Base-by-base conservation (phyloP, 2,888 invertebrate genomes). In the Rhagonycha fulva region DNA sequence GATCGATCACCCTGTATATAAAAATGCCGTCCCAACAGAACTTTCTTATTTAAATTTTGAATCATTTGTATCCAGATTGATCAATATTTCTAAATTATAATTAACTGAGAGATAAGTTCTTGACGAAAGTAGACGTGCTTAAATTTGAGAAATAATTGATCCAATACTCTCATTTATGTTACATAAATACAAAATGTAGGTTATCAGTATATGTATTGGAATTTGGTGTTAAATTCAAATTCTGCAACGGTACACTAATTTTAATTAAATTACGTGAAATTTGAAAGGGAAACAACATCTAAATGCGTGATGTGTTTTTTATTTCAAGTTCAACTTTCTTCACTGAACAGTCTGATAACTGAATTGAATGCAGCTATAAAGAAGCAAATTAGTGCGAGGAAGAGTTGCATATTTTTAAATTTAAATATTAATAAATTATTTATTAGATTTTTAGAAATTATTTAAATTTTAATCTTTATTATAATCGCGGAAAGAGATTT, bases 341-440 rank as follows among this genome's bases (percentile, higher is more conserved):
- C 77, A 77, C 71, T 71, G 19, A 68, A 74, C 77, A 77, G 24
- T 77, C 77, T 77, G 71, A 77, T 77, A 74, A 77, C 74, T 74
- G 62, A 63, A 61, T 32, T 73, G 72, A 76, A 32, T 72, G 26
- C 70, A 61, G 70, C 73, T 73, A 74, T 47, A 66, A 69, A 73
- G 71, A 74, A 74, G 77, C 69, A 77, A 74, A 77, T 66, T 75
- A 26, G 71, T 68, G 71, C 74, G 67, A 74, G 71, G 68, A 73
- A 76, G 60, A 47, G 47, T 30, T 14, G 14, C 14, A 72, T 71
- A 62, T 26, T 67, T 68, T 19, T 61, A 61, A 19, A 73, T 74
- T 47, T 47, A 47, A 47, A 47, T 47, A 47, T 47, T 47, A n/a
- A 47, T 47, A 47, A 32, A 32, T 32, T 32, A 32, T 32, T 32